Evolutionary conservation across 1,140 invertebrate genomes (phyloP), one percentile per base, ranked within the genome.

Genomic region (Chironomus tepperi): DNA sequence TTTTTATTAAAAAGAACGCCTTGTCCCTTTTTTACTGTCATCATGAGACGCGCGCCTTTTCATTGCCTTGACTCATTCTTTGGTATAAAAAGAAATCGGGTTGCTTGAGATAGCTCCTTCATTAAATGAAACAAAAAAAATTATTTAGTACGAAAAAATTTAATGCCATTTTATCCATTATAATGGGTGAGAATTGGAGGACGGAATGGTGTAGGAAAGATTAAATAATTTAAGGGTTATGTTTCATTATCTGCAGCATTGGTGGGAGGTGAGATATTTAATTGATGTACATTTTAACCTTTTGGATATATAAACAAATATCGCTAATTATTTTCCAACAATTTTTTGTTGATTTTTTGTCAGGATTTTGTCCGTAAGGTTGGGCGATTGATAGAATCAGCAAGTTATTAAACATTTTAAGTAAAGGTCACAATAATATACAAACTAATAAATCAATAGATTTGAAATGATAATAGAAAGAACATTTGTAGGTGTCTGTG

Each of bases 11-110:
- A 57, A 34, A 34, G 24, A 57, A 57, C 47, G 47, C 47, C 47
- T 57, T 57, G 47, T 57, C 47, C 47, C 47, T 57, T 57, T 47
- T 57, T 57, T 57, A 57, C 47, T 57, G 47, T 57, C 47, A 57
- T 57, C 47, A 57, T 57, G 47, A 12, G 47, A 57, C 47, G 47
- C 47, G 47, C 47, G 47, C 47, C 47, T 57, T 57, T 57, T 57
- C 47, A 57, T 57, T 34, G 24, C 24, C 24, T 34, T 34, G 1
- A 34, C 5, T 34, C 5, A 1, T 34, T 34, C 24, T 34, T 34
- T 34, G 24, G 5, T 34, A 5, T 1, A 34, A 34, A 34, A 34
- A 34, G n/a, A 57, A 57, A 57, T 57, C 47, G 47, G 47, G 47
- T 57, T 57, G n/a, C 47, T 57, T 57, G n/a, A n/a, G n/a, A n/a